Evolutionary conservation across 1,140 invertebrate genomes (phyloP).

Genomic region (Musca domestica): DNA sequence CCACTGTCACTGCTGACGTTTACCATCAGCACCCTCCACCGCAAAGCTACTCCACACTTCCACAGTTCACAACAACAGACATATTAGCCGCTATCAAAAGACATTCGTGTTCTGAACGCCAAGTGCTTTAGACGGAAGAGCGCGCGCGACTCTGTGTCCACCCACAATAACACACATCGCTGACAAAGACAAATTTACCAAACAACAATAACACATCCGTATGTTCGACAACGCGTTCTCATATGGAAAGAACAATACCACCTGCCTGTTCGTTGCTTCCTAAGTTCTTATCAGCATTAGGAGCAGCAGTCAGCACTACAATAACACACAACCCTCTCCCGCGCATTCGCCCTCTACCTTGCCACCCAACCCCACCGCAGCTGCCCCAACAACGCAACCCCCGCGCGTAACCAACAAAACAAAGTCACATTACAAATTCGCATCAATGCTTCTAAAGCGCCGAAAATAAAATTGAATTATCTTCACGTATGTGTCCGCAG

Average conservation of each 20-base stretch:
- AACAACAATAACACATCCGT: slow-evolving; percentile 6
- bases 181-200: neutral
- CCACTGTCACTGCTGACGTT: neutral
- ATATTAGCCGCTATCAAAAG: slow-evolving; percentile 24
- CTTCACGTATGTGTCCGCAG: slow-evolving; percentile 45
- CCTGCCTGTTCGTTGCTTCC: slow-evolving; percentile 9
- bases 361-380: slow-evolving; percentile 12
- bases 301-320: neutral
- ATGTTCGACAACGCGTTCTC: neutral
- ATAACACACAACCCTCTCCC: slow-evolving; percentile 19
- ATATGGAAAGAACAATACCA: slow-evolving; percentile 15
- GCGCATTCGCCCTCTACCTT: slow-evolving; percentile 12
- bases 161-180: slow-evolving; percentile 11
- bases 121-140: slow-evolving; percentile 25
- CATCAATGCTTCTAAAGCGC: slow-evolving; percentile 51
- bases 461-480: slow-evolving; percentile 55
- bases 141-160: slow-evolving; percentile 17
- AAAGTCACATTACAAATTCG: slow-evolving; percentile 52
- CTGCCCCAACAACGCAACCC: slow-evolving; percentile 8
- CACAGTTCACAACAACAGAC: neutral
- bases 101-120: slow-evolving; percentile 28
- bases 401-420: slow-evolving; percentile 32
- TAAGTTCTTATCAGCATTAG: slow-evolving; percentile 11
- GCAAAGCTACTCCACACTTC: neutral
- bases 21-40: neutral